Evolutionary conservation across 30 jellyfish, hydroid and myxozoan genomes (phyloP), one percentile per base, ranked within the genome.

Genomic region (Sanderia malayensis): DNA sequence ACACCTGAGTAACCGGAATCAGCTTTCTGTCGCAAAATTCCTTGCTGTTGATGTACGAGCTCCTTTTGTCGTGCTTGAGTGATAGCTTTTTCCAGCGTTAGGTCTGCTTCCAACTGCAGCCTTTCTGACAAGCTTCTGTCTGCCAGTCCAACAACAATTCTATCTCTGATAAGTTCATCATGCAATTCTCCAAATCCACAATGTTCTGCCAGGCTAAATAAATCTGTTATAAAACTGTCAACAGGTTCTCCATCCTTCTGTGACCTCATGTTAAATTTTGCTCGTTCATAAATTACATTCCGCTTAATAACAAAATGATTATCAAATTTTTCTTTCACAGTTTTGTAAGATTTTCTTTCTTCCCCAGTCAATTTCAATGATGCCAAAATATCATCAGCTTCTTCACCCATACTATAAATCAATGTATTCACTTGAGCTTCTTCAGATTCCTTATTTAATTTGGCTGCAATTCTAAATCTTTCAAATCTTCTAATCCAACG

Each of bases 141-240:
- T 44, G n/a, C 34, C 33, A 75, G 17, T 62, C 87, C 80, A 53
- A 75, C 87, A 20, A 75, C 79, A 18, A 61, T 45, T 46, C 71
- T 59, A 52, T 61, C 87, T 45, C 76, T 22, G 26, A 74, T 61
- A 25, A 74, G 3, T 58, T 74, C 86, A 37, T 74, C 86, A 41
- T 58, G 86, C 4, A 74, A 66, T 6, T 24, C 44, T 1, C 58
- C 31, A 46, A 32, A 60, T 31, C 61, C 32, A 44, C 87, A 76
- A 62, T 27, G 47, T 61, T 60, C 59, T 25, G 86, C 86, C 21
- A 74, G 44, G 22, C 30, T 31, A 53, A n/a, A 71, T 23, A 71
- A 30, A n/a, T 47, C 58, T 28, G 84, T 71, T 46, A 71, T 74
- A 32, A 74, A 74, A 27, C 17, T 74, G 37, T 59, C 86, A 2